Percentiles rank a stretch among this genome's conserved stretches.
Conservation (phyloP, 2,113 vertebrate species). For the Orcinus orca region DNA sequence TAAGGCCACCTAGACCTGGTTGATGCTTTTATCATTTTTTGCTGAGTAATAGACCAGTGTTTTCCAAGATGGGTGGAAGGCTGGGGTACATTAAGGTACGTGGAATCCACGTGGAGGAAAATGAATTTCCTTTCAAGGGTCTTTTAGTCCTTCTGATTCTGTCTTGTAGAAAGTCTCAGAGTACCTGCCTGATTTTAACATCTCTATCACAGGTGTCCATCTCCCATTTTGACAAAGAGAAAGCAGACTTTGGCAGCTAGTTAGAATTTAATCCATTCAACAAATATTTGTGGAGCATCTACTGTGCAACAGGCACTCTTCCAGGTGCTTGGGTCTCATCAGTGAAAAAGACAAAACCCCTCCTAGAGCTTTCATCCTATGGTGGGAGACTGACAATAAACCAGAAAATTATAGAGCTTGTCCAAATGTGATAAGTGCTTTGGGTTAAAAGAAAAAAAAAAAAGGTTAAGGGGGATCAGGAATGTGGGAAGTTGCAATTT, state of each 20-base stretch:
- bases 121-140: not conserved
- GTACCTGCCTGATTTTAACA: not conserved
- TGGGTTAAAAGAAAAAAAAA: not conserved
- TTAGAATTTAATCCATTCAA: not conserved
- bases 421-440: not conserved
- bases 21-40: not conserved
- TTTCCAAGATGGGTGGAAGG: not conserved
- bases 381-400: not conserved
- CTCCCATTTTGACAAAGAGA: not conserved
- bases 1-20: not conserved
- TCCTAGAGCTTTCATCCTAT: not conserved
- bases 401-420: not conserved
- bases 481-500: not conserved
- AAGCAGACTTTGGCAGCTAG: not conserved
- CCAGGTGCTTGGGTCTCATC: not conserved
- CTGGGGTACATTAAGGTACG: not conserved
- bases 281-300: not conserved
- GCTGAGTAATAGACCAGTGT: not conserved
- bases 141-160: not conserved
- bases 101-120: not conserved
- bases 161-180: not conserved
- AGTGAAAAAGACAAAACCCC: not conserved
- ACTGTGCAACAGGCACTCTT: not conserved
- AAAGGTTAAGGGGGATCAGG: not conserved
- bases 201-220: not conserved